Percentiles rank a stretch among this genome's conserved stretches.
Conservation (phyloP, 1,140 invertebrate genomes). For the Dendrolimus kikuchii region DNA sequence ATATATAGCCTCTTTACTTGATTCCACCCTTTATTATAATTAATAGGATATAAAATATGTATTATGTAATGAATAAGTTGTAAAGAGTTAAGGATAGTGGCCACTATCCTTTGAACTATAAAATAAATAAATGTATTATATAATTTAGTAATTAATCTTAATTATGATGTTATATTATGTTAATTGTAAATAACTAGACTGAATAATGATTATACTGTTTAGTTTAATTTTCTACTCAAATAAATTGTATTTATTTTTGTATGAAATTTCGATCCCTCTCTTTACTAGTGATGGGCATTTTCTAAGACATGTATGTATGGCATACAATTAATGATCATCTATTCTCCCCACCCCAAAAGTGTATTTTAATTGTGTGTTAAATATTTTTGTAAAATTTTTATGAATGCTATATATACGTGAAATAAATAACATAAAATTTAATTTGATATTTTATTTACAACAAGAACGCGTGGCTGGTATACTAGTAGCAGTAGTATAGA, state of each 20-base stretch:
- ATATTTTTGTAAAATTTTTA: too few relatives aligned
- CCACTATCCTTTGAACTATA: constrained; percentile 22
- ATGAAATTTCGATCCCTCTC: neutral
- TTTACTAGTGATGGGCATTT: too few relatives aligned
- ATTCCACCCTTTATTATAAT: constrained; percentile 36
- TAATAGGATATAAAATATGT: neutral
- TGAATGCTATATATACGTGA: too few relatives aligned
- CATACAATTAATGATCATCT: too few relatives aligned
- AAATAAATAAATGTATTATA: constrained; percentile 24
- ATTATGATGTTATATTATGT: constrained; percentile 1
- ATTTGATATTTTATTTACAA: too few relatives aligned
- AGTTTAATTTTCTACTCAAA: constrained; percentile 4
- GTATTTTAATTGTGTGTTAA: too few relatives aligned
- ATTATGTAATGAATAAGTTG: too few relatives aligned
- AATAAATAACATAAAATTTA: too few relatives aligned
- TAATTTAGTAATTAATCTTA: constrained; percentile 5
- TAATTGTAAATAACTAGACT: constrained; percentile 12
- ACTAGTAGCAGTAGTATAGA: too few relatives aligned
- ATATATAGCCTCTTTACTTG: constrained; percentile 43
- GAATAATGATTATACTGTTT: constrained; percentile 4
- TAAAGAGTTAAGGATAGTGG: constrained; percentile 8
- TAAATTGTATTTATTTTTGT: constrained; percentile 9
- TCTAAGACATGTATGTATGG: too few relatives aligned
- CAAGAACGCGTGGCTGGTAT: too few relatives aligned
- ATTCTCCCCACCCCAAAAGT: too few relatives aligned